phyloP scores from a whole-genome alignment of 2,113 vertebrate genomes.

The Terrapene triunguis region DNA sequence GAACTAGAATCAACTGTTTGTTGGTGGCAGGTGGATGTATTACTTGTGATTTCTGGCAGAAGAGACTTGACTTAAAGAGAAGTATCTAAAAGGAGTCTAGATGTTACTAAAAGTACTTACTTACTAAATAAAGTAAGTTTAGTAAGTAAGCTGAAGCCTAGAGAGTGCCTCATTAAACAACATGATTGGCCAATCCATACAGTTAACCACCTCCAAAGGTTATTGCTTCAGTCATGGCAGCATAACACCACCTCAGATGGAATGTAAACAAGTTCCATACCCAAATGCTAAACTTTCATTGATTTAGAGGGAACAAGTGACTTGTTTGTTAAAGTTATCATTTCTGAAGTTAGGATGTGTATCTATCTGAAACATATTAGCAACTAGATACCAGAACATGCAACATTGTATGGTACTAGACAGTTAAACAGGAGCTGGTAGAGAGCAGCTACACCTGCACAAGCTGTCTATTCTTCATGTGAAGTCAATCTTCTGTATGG shows the following conservation, averaged over 20 bases:
- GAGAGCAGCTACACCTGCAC: neutral
- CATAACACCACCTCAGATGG: neutral
- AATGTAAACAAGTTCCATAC: neutral
- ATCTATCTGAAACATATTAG: neutral
- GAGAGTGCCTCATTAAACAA: too few relatives aligned
- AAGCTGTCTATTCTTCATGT: fast-evolving
- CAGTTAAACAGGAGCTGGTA: neutral
- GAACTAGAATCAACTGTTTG: too few relatives aligned
- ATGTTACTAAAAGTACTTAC: too few relatives aligned
- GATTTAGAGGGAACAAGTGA: neutral
- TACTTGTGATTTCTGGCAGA: neutral
- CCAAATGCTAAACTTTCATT: neutral
- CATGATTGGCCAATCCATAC: too few relatives aligned
- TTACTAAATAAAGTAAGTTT: too few relatives aligned
- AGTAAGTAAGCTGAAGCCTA: too few relatives aligned
- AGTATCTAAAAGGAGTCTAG: too few relatives aligned
- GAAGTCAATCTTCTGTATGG: fast-evolving
- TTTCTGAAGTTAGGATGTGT: neutral
- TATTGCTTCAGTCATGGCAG: neutral
- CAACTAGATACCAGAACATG: neutral
- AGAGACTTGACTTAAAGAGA: too few relatives aligned
- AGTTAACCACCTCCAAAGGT: neutral
- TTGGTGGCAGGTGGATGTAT: fast-evolving
- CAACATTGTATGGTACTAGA: neutral
- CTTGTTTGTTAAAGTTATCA: neutral